phyloP scores from a whole-genome alignment of 2,888 invertebrate genomes.

The Andricus quercusramuli region DNA sequence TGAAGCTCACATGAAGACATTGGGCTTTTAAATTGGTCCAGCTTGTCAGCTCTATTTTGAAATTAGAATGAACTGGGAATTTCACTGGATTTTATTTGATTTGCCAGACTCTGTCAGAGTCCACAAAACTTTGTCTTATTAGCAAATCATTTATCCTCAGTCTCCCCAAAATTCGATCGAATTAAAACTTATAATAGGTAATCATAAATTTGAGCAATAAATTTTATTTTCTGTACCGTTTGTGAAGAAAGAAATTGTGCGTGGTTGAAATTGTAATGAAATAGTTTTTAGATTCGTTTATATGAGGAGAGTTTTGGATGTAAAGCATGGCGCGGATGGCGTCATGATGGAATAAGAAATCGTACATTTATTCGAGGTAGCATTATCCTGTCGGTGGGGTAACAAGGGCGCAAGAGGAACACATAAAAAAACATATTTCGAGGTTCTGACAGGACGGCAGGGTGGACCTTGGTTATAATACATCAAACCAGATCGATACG shows the following conservation, averaged over 20 bases:
- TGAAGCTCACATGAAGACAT: no score
- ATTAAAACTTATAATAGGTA: not conserved
- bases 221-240: not conserved
- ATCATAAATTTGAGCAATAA: not conserved
- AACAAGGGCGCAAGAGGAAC: conserved; percentile 62
- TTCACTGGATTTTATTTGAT: no score
- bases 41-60: no score
- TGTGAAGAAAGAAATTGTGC: not conserved
- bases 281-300: not conserved
- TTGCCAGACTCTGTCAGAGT: not conserved
- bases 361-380: conserved; percentile 70
- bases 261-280: not conserved
- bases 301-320: not conserved
- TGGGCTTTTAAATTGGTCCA: no score
- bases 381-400: conserved; percentile 62
- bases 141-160: not conserved
- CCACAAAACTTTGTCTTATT: not conserved
- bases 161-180: not conserved
- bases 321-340: conserved; percentile 46
- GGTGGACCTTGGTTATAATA: conserved; percentile 76
- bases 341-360: conserved; percentile 71
- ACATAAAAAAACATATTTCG: conserved; percentile 77
- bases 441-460: conserved; percentile 68
- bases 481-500: conserved; percentile 78
- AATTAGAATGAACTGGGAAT: no score